These are phyloP conservation scores for Cinclus cinclus DNA, from an alignment of 2,113 vertebrate genomes.

Conservation along the genomic window DNA sequence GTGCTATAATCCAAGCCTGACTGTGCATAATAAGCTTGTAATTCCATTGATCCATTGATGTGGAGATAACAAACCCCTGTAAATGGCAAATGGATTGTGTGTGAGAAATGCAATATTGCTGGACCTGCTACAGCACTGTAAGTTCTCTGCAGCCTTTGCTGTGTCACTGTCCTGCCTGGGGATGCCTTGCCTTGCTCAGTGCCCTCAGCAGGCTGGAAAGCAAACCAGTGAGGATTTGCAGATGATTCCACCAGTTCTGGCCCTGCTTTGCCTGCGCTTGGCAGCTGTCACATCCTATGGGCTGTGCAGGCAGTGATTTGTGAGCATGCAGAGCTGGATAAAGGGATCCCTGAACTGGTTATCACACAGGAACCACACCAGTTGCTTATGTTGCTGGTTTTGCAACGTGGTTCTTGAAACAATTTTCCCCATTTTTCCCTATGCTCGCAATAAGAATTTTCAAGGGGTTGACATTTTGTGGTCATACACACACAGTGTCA, in stretches of 20 bases:
- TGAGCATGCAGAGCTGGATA: background rate
- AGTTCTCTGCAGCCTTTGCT: background rate
- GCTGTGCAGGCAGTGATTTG: background rate
- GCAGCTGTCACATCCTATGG: background rate
- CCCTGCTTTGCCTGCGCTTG: background rate
- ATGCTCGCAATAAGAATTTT: background rate
- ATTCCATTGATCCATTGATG: constrained; percentile 22
- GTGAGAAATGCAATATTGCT: background rate
- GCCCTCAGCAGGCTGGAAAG: background rate
- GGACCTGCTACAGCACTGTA: background rate
- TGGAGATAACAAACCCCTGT: constrained; percentile 1
- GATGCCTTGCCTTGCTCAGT: background rate
- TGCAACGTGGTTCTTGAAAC: background rate
- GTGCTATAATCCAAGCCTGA: constrained; percentile 42
- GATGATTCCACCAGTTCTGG: background rate
- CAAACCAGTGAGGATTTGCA: background rate
- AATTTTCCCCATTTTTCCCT: background rate
- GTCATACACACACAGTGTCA: background rate
- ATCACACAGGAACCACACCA: background rate
- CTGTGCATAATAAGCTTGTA: constrained; percentile 50
- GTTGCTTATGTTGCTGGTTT: background rate
- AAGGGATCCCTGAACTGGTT: background rate
- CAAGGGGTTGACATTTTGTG: background rate
- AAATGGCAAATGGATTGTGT: background rate
- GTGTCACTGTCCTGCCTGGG: background rate